Evolutionary conservation across 2,797 vertebrate genomes (phyloP), one percentile per base, ranked within the genome.

Genomic region (Crypturellus tataupa): DNA sequence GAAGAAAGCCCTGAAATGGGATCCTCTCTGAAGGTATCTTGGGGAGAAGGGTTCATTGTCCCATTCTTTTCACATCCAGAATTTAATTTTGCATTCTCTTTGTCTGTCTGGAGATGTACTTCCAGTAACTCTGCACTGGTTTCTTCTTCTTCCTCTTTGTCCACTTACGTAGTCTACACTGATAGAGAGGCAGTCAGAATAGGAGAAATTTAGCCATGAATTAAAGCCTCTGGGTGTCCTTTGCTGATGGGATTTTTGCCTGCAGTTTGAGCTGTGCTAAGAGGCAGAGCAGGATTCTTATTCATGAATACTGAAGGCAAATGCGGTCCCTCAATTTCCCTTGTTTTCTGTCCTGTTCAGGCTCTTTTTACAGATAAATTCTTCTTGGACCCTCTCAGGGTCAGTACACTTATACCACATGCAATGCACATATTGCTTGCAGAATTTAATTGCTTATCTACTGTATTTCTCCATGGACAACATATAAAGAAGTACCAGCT

Each of bases 21-120:
- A 98, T 97, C 96, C 90, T 96, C 96, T 97, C 97, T 59, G 89
- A 97, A 98, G 96, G 91, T 97, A 97, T 97, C 97, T 98, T 95
- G 78, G 94, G 93, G 81, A 93, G 94, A 97, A 88, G 85, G 93
- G 63, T 80, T 97, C 95, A 97, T 98, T 97, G 97, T 98, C 85
- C 82, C 88, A 89, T 98, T 85, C 94, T 96, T 97, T 97, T 98
- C 97, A 98, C 87, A 97, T 94, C 82, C 96, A 97, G 84, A 98
- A 96, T 97, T 98, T 98, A 97, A 98, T 98, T 98, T 98, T 98
- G 94, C 96, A 98, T 98, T 97, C 95, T 89, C 89, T 97, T 98
- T 98, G 97, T 98, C 97, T 95, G 89, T 91, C 95, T 87, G 75
- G 80, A 97, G 90, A 85, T 95, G 94, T 27, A 91, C 80, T 96